Percentiles rank a stretch among this genome's conserved stretches.
phyloP scores from a whole-genome alignment of 2,113 vertebrate genomes.

The Mustela lutreola region DNA sequence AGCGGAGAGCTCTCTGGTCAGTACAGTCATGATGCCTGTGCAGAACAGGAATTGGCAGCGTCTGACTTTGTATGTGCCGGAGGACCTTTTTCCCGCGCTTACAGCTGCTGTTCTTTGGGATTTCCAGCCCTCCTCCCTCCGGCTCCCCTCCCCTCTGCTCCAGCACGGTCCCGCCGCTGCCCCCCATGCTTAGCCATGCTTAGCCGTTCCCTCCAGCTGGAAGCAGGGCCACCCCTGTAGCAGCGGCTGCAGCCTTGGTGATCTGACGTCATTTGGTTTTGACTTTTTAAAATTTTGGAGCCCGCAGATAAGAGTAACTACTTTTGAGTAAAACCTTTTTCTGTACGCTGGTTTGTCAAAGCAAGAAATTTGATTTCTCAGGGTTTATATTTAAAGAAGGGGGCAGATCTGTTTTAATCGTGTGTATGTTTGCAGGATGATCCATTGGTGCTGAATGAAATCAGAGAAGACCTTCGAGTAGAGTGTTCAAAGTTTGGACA shows the following conservation, averaged over 20 bases:
- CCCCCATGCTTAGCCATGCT: not conserved
- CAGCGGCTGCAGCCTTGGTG: not conserved
- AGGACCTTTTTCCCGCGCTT: not conserved
- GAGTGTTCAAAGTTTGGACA: slow-evolving; percentile 98
- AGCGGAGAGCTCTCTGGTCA: not conserved
- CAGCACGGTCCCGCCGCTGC: not conserved
- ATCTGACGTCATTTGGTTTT: slow-evolving; percentile 43
- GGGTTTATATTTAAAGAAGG: slow-evolving; percentile 11
- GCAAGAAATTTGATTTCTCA: slow-evolving; percentile 37
- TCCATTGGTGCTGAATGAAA: slow-evolving; percentile 96
- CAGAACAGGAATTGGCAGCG: not conserved
- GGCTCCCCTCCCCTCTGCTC: not conserved
- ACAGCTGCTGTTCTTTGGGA: not conserved
- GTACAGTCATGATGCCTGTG: not conserved
- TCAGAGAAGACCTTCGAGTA: slow-evolving; percentile 95
- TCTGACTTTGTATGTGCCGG: not conserved
- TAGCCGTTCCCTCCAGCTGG: not conserved
- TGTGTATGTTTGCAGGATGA: slow-evolving; percentile 91
- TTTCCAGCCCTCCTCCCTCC: not conserved
- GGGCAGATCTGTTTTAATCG: not conserved
- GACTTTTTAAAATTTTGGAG: slow-evolving; percentile 9
- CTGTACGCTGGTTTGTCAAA: not conserved
- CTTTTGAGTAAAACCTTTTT: slow-evolving; percentile 50
- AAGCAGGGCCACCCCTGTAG: not conserved
- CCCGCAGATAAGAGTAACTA: slow-evolving; percentile 9